Evolutionary conservation across 1,140 invertebrate species (phyloP), one percentile per base, ranked within the genome.

Genomic region (Papilio xuthus): DNA sequence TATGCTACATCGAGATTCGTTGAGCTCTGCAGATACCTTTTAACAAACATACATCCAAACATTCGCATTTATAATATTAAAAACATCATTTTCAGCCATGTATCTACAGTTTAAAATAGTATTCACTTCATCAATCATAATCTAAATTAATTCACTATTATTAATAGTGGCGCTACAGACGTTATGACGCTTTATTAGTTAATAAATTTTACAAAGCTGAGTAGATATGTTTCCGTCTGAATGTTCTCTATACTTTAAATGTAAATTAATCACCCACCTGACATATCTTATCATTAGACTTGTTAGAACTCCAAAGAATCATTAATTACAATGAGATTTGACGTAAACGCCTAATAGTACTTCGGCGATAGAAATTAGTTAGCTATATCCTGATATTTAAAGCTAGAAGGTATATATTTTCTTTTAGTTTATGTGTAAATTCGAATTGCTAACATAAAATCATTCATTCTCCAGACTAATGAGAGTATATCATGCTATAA

Each of bases 251-350:
- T 9, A 28, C 28, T 63, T 12, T 26, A 63, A 6, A 26, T 23
- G 60, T 63, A 63, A 63, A 63, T 63, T 63, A 63, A 63, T 63
- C 60, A 63, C 60, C 60, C 28, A 63, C 60, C 26, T 63, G 69
- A 70, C 37, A 20, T 42, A 70, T 3, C 32, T 70, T 28, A 18
- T 32, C 26, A 13, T 71, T 42, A 71, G 69, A 41, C n/a, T 71
- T 23, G 32, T 18, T 71, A 71, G 32, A 44, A 41, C 18, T 44
- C 37, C 41, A 23, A 69, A 69, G 26, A 44, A 37, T 71, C 69
- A 71, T 71, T 71, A 71, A 71, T 71, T 42, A 71, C 13, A 41
- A 10, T 23, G 13, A 71, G 18, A 72, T 72, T 44, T 44, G 70
- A 72, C 70, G 70, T 72, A 42, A 72, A 71, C 70, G 20, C 10